Evolutionary conservation across 2,888 invertebrate species (phyloP).

Genomic region (Eupelmus urozonus): DNA sequence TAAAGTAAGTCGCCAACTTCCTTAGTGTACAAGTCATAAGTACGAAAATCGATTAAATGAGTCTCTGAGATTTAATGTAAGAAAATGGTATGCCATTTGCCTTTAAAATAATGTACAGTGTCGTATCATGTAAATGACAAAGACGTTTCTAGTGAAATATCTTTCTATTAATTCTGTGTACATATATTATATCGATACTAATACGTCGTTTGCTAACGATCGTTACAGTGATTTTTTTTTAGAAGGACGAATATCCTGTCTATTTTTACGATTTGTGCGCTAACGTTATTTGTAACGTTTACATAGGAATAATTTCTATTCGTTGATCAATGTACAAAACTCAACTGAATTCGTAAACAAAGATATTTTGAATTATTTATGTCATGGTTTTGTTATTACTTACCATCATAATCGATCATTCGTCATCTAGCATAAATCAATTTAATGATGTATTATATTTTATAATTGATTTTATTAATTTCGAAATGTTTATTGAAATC

Average conservation of each 20-base stretch:
- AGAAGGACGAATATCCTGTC: neutral
- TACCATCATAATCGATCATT: neutral
- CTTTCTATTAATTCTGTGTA: slow-evolving; percentile 31
- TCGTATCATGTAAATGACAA: slow-evolving; percentile 21
- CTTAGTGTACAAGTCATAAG: too few relatives aligned
- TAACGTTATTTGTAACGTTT: neutral
- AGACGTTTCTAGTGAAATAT: slow-evolving; percentile 46
- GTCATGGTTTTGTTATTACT: neutral
- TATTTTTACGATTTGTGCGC: neutral
- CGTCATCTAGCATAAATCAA: neutral
- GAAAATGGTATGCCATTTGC: too few relatives aligned
- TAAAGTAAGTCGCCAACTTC: too few relatives aligned
- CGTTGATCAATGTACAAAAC: slow-evolving; percentile 23
- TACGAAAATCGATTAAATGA: too few relatives aligned
- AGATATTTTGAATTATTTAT: slow-evolving; percentile 31
- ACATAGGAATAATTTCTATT: slow-evolving; percentile 3
- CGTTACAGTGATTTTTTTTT: neutral
- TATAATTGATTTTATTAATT: neutral
- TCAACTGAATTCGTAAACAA: slow-evolving; percentile 7
- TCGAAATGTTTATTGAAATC: neutral
- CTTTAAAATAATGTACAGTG: too few relatives aligned
- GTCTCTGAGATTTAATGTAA: too few relatives aligned
- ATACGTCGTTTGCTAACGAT: neutral
- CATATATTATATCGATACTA: slow-evolving; percentile 2
- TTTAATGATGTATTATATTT: neutral